A percentile compares a stretch with the other conserved stretches of the same genome.
phyloP scores from a whole-genome alignment of 2,797 vertebrate species.

The Synaphobranchus kaupii region DNA sequence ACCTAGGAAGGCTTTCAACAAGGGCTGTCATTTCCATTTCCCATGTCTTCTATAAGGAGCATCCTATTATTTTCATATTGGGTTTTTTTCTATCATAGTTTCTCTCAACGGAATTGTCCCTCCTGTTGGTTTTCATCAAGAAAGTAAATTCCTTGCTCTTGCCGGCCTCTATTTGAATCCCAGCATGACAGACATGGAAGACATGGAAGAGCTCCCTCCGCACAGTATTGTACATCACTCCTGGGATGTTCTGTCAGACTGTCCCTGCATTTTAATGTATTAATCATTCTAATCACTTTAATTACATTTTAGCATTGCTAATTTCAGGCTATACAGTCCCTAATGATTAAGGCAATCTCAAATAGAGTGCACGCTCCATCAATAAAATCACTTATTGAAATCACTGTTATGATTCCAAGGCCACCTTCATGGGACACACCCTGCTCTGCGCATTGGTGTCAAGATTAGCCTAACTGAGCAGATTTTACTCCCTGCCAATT shows the following conservation, averaged over 20 bases:
- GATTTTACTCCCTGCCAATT: slow-evolving; percentile 63
- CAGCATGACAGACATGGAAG: slow-evolving; percentile 40
- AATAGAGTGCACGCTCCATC: slow-evolving; percentile 60
- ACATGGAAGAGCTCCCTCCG: slow-evolving; percentile 22
- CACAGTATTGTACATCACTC: slow-evolving; percentile 17
- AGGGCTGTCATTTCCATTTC: background rate
- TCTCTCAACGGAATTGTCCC: slow-evolving; percentile 20
- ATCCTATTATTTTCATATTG: slow-evolving; percentile 1
- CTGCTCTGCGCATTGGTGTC: slow-evolving; percentile 65
- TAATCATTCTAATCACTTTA: slow-evolving; percentile 59
- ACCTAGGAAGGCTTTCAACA: slow-evolving; percentile 6
- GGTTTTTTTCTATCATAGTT: slow-evolving; percentile 3
- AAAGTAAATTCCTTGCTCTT: slow-evolving; percentile 47
- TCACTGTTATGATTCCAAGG: slow-evolving; percentile 72
- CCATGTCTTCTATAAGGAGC: slow-evolving; percentile 3
- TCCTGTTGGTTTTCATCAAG: slow-evolving; percentile 63
- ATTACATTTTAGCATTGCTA: slow-evolving; percentile 60
- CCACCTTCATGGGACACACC: slow-evolving; percentile 59
- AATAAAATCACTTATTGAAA: slow-evolving; percentile 64
- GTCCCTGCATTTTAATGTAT: slow-evolving; percentile 45
- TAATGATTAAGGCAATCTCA: slow-evolving; percentile 59
- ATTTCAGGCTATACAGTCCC: slow-evolving; percentile 56
- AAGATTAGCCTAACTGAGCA: slow-evolving; percentile 71
- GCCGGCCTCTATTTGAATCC: slow-evolving; percentile 43
- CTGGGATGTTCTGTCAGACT: slow-evolving; percentile 31